These are phyloP conservation scores for Casuarius casuarius DNA, from an alignment of 2,113 vertebrate genomes.

Conservation along the genomic window DNA sequence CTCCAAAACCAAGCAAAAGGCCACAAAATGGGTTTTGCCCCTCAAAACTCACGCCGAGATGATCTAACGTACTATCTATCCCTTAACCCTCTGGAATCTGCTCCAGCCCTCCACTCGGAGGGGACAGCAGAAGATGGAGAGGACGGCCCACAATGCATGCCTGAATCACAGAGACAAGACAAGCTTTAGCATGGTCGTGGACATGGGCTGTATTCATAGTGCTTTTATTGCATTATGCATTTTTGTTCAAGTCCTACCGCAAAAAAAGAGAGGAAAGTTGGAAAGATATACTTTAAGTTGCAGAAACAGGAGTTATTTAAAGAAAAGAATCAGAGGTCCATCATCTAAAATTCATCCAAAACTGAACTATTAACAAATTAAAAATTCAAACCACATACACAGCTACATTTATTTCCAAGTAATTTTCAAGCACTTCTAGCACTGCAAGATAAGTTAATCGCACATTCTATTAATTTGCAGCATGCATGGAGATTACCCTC, in stretches of 20 bases:
- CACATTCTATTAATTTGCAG: slow-evolving; percentile 31
- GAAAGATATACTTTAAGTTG: background rate
- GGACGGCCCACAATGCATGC: too few species aligned
- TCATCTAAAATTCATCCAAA: slow-evolving; percentile 24
- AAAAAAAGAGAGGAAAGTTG: background rate
- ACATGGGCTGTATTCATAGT: background rate
- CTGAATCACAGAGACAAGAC: accelerated
- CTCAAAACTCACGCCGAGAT: background rate
- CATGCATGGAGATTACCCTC: slow-evolving; percentile 53
- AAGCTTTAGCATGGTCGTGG: accelerated
- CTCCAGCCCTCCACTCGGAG: background rate
- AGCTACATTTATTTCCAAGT: slow-evolving; percentile 21
- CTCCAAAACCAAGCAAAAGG: background rate
- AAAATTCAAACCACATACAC: slow-evolving; percentile 28
- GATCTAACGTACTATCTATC: accelerated
- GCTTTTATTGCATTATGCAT: background rate
- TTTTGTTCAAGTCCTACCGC: background rate
- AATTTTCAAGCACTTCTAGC: slow-evolving; percentile 26
- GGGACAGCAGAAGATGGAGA: background rate
- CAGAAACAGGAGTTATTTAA: background rate
- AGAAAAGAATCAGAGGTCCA: background rate
- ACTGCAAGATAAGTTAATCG: slow-evolving; percentile 38
- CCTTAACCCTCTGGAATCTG: background rate
- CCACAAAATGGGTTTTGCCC: background rate
- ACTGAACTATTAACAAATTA: slow-evolving; percentile 30